Evolutionary conservation across 2,888 invertebrate species (phyloP).

Genomic region (Meloe dianella): DNA sequence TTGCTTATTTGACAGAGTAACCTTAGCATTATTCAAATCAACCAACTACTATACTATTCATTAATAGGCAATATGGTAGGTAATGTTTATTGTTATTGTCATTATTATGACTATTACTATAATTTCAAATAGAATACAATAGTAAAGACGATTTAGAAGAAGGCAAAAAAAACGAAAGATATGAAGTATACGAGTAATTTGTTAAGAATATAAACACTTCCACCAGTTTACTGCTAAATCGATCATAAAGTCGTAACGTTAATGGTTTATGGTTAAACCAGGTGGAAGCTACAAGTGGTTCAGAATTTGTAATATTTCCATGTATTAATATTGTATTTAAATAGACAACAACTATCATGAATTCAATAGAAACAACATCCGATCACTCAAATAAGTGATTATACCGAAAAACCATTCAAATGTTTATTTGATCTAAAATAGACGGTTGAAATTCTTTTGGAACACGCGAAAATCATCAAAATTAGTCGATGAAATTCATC

Average conservation of each 20-base stretch:
- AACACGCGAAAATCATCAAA: neutral
- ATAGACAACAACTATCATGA: neutral
- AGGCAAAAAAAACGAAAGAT: constrained; percentile 34
- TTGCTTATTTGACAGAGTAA: no score
- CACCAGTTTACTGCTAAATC: constrained; percentile 56
- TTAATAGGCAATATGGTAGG: no score
- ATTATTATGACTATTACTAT: neutral
- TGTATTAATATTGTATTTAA: neutral
- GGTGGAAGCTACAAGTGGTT: constrained; percentile 56
- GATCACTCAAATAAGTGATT: neutral
- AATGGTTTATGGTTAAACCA: constrained; percentile 55
- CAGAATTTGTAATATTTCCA: constrained; percentile 44
- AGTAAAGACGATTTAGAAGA: neutral
- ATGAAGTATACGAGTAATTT: constrained; percentile 52
- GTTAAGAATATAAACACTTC: constrained; percentile 59
- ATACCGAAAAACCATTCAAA: neutral
- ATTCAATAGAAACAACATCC: no score
- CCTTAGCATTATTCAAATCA: no score
- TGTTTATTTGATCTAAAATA: neutral
- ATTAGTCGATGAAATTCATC: neutral
- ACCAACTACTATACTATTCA: no score
- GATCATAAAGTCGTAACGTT: constrained; percentile 58
- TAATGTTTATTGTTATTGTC: no score
- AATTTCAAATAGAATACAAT: neutral
- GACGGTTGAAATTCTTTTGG: neutral